Conservation (phyloP, 2,888 invertebrate genomes). For the Cantharis lateralis region DNA sequence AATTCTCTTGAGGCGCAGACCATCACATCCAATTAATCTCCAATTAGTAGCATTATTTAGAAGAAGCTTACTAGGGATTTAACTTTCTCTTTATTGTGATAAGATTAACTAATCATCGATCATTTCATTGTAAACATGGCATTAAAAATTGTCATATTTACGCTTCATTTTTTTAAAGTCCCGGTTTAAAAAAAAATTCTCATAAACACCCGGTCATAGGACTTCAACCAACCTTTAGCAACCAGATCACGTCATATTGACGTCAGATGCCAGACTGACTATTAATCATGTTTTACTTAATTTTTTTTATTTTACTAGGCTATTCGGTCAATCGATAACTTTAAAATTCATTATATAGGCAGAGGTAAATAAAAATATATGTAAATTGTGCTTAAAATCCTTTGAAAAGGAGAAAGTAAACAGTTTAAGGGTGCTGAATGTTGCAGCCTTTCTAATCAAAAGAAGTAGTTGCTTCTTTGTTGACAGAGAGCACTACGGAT, state of each 20-base stretch:
- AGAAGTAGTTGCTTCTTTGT: background rate
- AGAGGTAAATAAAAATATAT: background rate
- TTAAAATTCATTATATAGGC: background rate
- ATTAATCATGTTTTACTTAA: no score
- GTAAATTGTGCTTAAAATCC: background rate
- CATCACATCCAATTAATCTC: slow-evolving; percentile 15
- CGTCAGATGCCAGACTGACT: no score
- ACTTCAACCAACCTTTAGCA: no score
- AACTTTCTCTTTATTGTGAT: background rate
- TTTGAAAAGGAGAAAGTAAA: background rate
- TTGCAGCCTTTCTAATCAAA: background rate
- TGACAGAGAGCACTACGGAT: background rate
- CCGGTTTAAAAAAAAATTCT: no score
- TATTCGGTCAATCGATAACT: background rate
- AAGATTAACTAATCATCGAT: slow-evolving; percentile 7
- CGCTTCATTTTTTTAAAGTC: no score
- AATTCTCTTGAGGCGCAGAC: slow-evolving; percentile 1
- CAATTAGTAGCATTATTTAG: slow-evolving; percentile 18
- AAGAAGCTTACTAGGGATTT: slow-evolving; percentile 8
- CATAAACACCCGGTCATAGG: no score
- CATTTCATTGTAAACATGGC: background rate
- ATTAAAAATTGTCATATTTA: background rate
- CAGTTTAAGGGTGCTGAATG: background rate
- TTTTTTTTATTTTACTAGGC: no score
- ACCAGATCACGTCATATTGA: no score